Base-by-base conservation (phyloP, 2,888 invertebrate species). In the Chirona hameri region DNA sequence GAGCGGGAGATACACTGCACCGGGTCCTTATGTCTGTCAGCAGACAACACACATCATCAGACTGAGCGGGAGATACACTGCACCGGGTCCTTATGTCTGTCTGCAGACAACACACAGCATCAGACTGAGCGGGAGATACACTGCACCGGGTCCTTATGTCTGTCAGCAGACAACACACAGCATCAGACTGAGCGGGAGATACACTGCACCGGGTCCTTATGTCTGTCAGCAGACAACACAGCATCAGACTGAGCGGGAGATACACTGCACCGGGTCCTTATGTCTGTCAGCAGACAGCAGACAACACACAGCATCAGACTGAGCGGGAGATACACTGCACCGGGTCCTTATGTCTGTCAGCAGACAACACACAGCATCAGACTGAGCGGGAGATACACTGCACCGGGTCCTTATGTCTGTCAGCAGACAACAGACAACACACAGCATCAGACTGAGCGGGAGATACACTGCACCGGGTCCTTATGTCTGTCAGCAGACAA, bases 131-230 rank as follows among this genome's bases (percentile, higher is more conserved):
- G 99, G 99, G 95, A 91, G 87, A 99, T 90, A 87, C 97, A 96
- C 88, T 99, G 98, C 81, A 99, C 93, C 0, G 97, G 93, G 90
- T 99, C 99, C 88, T 94, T 93, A 87, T 99, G 99, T 0, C 98
- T 99, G 88, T 83, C 82, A n/a, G n/a, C 21, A 39, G 39, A 39
- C 39, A 39, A 39, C 39, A 39, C 39, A 39, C 85, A 99, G 90
- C 87, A 96, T 94, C 87, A 94, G 94, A 0, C 96, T 94, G 0
- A 95, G 91, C 3, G 99, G 99, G 95, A 91, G 87, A 99, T 90
- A 87, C 97, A 96, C 88, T 99, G 98, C 81, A 99, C 93, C 0
- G 97, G 93, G 90, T 99, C 99, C 88, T 94, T 93, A 87, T 99
- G 99, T 0, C 98, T 99, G 39, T 7, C 39, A 39, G 39, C 39